phyloP scores from a whole-genome alignment of 2,113 vertebrate genomes.

The Nothocercus nigrocapillus region DNA sequence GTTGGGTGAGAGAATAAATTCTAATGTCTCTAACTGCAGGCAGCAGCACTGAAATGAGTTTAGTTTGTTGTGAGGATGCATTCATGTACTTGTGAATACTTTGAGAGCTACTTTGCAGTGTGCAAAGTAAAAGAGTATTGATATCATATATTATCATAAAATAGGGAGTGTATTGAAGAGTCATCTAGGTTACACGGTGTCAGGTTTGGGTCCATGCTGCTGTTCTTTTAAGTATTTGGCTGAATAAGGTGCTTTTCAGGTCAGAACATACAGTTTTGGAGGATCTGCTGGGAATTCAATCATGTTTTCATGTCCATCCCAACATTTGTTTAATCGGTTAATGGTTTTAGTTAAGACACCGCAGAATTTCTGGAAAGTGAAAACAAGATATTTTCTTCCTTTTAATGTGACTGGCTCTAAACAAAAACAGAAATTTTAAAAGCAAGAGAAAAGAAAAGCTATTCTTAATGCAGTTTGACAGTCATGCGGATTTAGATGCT shows the following conservation, averaged over 20 bases:
- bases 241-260: not conserved
- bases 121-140: not conserved
- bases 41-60: not conserved
- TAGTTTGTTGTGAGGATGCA: not conserved
- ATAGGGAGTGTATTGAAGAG: not conserved
- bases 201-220: not conserved
- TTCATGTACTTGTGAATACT: not conserved
- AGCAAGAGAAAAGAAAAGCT: not conserved
- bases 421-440: not conserved
- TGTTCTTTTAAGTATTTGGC: not conserved
- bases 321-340: not conserved
- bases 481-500: not conserved
- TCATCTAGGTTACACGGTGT: not conserved
- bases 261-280: not conserved
- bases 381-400: slow-evolving; percentile 12
- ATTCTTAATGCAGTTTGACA: not conserved
- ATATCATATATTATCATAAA: not conserved
- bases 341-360: not conserved
- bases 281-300: not conserved
- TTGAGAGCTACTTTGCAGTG: not conserved
- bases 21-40: not conserved
- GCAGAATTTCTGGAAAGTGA: slow-evolving; percentile 20
- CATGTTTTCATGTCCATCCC: not conserved
- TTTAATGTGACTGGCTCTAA: slow-evolving; percentile 20
- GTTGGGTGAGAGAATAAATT: not conserved